Base-by-base conservation (phyloP, 2,797 vertebrate genomes). In the Poecilia velifera region DNA sequence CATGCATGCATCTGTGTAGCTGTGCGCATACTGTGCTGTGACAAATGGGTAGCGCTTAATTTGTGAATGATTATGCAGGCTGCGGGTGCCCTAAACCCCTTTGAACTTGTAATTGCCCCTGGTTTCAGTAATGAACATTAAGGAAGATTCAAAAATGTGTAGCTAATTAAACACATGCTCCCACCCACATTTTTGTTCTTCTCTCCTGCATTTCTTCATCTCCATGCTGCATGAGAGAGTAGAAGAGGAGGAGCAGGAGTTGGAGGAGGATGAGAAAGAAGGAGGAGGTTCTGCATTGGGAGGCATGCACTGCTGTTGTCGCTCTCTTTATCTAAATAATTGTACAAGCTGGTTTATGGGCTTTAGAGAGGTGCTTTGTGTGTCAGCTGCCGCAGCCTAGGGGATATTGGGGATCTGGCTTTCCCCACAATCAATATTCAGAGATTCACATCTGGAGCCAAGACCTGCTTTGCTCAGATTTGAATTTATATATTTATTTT, bases 91-190 rank as follows among this genome's bases (percentile, higher is more conserved):
- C 96, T 97, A 98, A 98, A 97, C 97, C 97, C 96, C 97, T 98
- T 98, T 98, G 97, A 99, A 98, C 97, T 98, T 97, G 97, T 98
- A 98, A 98, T 98, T 99, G 97, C 97, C 96, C 97, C 97, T 97
- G 96, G 97, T 98, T 98, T 98, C 96, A 97, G 97, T 98, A 97
- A 98, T 98, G 97, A 98, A 98, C 97, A 97, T 98, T 98, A 97
- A 97, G 96, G 95, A 94, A 96, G 96, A 96, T 97, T 98, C 97
- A 97, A 96, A 97, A 97, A 97, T 95, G 96, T 97, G 97, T 97
- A 95, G 96, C 97, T 98, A 97, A 98, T 98, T 97, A 97, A 96
- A 96, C 94, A 94, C 96, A 96, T 96, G 93, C 95, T 84, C 91
- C 46, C 18, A 25, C 13, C 46, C 53, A 64, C 70, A 39, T n/a